These are phyloP conservation scores for Drosophila glabriapex DNA, from an alignment of 2,888 invertebrate genomes.

Conservation along the genomic window DNA sequence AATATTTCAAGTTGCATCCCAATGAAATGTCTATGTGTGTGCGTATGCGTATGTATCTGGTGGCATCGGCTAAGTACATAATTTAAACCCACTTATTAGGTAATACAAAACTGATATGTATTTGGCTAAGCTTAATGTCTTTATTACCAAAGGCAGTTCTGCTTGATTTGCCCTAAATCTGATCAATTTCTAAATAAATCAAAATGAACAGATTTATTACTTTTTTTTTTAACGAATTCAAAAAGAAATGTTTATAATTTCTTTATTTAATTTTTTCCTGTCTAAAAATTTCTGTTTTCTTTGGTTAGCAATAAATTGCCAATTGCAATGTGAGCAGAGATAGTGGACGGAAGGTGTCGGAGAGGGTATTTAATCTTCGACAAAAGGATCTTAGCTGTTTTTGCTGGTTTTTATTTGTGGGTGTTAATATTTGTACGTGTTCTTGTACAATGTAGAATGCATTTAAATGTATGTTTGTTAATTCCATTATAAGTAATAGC, in stretches of 20 bases:
- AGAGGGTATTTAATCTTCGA: not conserved
- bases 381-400: not conserved
- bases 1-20: slow-evolving; percentile 14
- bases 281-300: not conserved
- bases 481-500: slow-evolving; percentile 6
- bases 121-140: not conserved
- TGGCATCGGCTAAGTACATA: not conserved
- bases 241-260: not conserved
- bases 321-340: not conserved
- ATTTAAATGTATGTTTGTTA: slow-evolving; percentile 7
- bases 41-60: not conserved
- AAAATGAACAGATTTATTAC: not conserved
- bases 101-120: not conserved
- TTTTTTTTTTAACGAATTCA: not conserved
- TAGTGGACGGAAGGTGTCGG: not conserved
- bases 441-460: not conserved
- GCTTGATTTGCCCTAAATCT: not conserved
- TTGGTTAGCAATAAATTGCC: not conserved
- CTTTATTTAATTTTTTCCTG: not conserved
- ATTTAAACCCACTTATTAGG: not conserved
- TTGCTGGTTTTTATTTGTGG: not conserved
- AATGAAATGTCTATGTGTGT: not conserved
- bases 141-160: not conserved
- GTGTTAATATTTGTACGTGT: not conserved
- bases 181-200: not conserved